A percentile compares a stretch with the other conserved stretches of the same genome.
phyloP scores from a whole-genome alignment of 2,113 vertebrate genomes.

The Etia nguti region DNA sequence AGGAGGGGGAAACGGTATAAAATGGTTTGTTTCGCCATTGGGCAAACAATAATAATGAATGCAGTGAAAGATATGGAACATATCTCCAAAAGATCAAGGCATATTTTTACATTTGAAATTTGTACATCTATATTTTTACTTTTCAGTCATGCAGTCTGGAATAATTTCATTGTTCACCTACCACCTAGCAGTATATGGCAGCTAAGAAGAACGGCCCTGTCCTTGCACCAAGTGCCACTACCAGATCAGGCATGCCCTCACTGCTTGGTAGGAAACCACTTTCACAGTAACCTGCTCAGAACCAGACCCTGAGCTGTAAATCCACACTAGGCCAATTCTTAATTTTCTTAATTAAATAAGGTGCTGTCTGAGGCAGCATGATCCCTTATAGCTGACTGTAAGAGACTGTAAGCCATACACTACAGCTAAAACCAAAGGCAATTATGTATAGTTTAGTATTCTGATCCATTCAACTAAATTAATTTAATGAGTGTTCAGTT shows the following conservation, averaged over 20 bases:
- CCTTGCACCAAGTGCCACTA: not conserved
- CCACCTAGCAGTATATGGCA: not conserved
- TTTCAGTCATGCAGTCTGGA: not conserved
- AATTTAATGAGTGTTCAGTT: not conserved
- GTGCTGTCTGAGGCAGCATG: not conserved
- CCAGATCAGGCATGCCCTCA: not conserved
- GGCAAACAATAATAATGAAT: not conserved
- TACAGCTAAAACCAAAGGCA: not conserved
- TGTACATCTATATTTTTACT: not conserved
- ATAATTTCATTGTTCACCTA: not conserved
- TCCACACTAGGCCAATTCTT: not conserved
- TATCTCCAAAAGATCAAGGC: not conserved
- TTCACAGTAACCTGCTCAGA: slow-evolving; percentile 38
- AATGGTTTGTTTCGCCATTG: not conserved
- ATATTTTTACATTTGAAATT: not conserved
- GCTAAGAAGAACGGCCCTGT: not conserved
- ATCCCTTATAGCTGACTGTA: not conserved
- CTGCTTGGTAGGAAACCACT: slow-evolving; percentile 9
- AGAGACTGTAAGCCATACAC: not conserved
- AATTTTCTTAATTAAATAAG: slow-evolving; percentile 51
- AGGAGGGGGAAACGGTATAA: not conserved
- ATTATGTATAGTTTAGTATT: not conserved
- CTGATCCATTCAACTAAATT: not conserved
- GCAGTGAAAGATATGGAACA: not conserved
- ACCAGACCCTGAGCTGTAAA: not conserved